Conservation (phyloP, 2,888 invertebrate species). For the Nasonovia ribisnigri region DNA sequence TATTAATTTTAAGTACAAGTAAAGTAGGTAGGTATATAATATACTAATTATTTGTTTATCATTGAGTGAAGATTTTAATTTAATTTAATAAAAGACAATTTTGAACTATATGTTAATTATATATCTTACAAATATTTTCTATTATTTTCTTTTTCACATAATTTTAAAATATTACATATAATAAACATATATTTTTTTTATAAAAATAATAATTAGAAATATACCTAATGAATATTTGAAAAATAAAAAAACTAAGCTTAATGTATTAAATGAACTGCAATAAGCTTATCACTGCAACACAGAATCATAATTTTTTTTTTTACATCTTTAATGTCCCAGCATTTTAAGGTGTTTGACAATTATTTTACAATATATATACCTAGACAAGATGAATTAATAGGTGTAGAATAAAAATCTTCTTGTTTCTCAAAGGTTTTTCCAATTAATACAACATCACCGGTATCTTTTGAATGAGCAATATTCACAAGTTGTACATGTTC, state of each 20-base stretch:
- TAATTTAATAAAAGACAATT: too few species aligned
- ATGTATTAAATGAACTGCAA: not conserved
- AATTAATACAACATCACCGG: not conserved
- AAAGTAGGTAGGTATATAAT: too few species aligned
- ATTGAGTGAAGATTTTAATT: too few species aligned
- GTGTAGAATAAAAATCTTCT: not conserved
- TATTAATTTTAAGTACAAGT: too few species aligned
- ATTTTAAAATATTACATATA: too few species aligned
- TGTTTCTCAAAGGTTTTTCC: not conserved
- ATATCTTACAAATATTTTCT: too few species aligned
- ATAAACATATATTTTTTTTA: too few species aligned
- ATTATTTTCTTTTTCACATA: too few species aligned
- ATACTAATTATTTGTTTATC: too few species aligned
- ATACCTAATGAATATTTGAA: not conserved
- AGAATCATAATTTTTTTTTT: not conserved
- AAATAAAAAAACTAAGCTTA: not conserved
- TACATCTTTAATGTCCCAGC: not conserved
- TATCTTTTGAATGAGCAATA: slow-evolving; percentile 1
- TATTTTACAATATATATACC: not conserved
- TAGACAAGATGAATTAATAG: not conserved
- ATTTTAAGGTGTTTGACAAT: not conserved
- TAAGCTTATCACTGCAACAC: not conserved
- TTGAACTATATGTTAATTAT: too few species aligned
- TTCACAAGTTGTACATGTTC: not conserved
- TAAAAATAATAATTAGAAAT: not conserved